Percentiles rank a stretch among this genome's conserved stretches.
Conservation (phyloP, 2,113 vertebrate genomes). For the Myotis davidii region DNA sequence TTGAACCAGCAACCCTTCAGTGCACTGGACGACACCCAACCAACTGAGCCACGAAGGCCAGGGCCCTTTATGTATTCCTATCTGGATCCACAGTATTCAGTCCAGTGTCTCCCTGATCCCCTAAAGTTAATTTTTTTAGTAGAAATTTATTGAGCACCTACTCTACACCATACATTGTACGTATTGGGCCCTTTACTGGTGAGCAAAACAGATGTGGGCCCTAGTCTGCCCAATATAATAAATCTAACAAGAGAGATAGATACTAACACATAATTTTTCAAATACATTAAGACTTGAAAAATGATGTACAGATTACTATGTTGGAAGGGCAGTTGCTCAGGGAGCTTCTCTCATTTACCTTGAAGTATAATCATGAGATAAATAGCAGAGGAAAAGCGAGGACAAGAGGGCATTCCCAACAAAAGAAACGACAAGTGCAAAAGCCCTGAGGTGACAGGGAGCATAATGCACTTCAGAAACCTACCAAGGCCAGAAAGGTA, state of each 20-base stretch:
- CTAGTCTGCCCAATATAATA: neutral
- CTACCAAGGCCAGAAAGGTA: neutral
- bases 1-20: neutral
- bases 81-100: neutral
- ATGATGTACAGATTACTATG: neutral
- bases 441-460: neutral
- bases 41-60: neutral
- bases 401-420: neutral
- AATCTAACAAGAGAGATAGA: neutral
- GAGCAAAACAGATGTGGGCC: neutral
- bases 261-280: neutral
- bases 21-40: neutral
- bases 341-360: neutral
- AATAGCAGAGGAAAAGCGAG: neutral
- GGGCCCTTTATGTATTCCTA: neutral
- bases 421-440: neutral
- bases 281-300: neutral
- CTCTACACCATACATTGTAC: neutral
- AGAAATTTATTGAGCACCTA: slow-evolving; percentile 2
- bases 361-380: neutral
- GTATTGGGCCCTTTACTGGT: neutral
- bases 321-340: fast-evolving
- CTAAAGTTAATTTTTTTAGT: slow-evolving; percentile 14
- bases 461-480: neutral
- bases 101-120: neutral